Evolutionary conservation across 2,888 invertebrate species (phyloP), one percentile per base, ranked within the genome.

Genomic region (Apotomis turbidana): DNA sequence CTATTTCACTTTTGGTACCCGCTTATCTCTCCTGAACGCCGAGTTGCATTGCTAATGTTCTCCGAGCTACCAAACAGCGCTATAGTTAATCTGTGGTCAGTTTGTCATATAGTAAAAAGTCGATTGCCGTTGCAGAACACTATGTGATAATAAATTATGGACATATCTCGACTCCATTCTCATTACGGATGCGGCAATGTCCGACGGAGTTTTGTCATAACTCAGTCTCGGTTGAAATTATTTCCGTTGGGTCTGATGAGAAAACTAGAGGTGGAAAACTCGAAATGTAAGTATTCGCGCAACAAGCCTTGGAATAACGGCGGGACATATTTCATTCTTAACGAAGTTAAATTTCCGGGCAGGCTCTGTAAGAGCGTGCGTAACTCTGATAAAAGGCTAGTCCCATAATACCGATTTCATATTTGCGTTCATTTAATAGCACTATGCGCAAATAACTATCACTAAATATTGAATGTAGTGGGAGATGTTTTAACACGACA

Each of bases 151-250:
- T 92, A 93, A 92, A 92, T 90, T 87, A 90, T 85, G 77, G 86
- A 87, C 89, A 87, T 91, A 92, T 92, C 91, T 91, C 89, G 90
- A 90, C 90, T 88, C 89, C 87, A 89, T 91, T 91, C 90, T 92
- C 91, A 92, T 91, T 93, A 91, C 90, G 92, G 91, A 91, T 93
- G 91, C 91, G 90, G 91, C 92, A 89, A 90, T 92, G 91, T 92
- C 93, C 92, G 91, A 83, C 84, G 85, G 93, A 93, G 93, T 93
- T 93, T 93, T 91, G 92, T 93, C 92, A 93, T 93, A 93, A 93
- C 91, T 93, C 92, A 93, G 91, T 89, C 92, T 90, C 90, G 90
- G 91, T 90, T 90, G 88, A 91, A 93, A 93, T 92, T 93, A 93
- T 92, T 93, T 93, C 92, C 92, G 90, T 88, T 90, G 86, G 87